phyloP scores from a whole-genome alignment of 2,113 vertebrate species.

The Rhinoderma darwinii region DNA sequence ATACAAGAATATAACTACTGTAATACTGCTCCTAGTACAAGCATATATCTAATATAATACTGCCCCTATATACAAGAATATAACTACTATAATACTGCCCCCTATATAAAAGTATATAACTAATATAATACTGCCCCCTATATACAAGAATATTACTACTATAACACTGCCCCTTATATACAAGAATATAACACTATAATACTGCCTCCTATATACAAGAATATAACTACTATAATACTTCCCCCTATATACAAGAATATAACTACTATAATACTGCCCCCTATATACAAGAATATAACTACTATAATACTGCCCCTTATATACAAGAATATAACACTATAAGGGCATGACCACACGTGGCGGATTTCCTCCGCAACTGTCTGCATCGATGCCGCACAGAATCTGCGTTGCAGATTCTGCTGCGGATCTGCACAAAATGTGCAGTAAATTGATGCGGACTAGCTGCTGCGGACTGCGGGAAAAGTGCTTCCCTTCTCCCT shows the following conservation, averaged over 20 bases:
- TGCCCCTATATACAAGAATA: conserved; percentile 5
- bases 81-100: not conserved
- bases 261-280: not conserved
- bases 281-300: too few relatives aligned
- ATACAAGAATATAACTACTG: conserved; percentile 3
- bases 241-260: not conserved
- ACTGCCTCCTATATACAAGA: not conserved
- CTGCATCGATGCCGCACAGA: too few relatives aligned
- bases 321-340: not conserved
- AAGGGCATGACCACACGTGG: too few relatives aligned
- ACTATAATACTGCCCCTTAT: not conserved
- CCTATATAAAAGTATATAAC: not conserved
- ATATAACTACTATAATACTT: conserved; percentile 13
- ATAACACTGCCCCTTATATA: not conserved
- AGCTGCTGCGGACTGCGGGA: too few relatives aligned
- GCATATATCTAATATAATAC: conserved; percentile 2
- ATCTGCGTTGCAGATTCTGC: too few relatives aligned
- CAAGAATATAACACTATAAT: conserved; percentile 4
- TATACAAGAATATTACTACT: not conserved
- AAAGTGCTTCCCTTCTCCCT: too few relatives aligned
- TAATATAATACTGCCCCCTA: not conserved
- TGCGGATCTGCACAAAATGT: too few relatives aligned
- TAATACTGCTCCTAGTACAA: conserved; percentile 10
- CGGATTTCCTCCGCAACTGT: too few relatives aligned
- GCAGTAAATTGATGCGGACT: too few relatives aligned